These are phyloP conservation scores for Tachuris rubrigastra DNA, from an alignment of 2,113 vertebrate species.

Conservation along the genomic window DNA sequence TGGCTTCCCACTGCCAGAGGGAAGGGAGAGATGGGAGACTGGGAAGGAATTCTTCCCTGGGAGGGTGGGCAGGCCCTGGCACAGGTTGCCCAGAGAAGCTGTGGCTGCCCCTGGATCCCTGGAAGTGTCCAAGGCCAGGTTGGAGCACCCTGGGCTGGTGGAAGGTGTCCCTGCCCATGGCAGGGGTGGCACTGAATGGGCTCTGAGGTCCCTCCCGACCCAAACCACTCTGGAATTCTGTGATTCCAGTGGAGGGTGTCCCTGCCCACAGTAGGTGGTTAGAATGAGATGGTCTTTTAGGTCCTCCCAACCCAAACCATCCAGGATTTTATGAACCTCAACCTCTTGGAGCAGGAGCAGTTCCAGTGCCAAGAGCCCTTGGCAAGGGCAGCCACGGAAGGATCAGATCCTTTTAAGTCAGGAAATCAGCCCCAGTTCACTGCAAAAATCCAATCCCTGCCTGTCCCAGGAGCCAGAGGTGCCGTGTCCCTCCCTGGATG, in stretches of 20 bases:
- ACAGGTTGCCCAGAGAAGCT: not conserved
- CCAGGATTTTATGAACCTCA: not conserved
- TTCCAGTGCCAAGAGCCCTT: not conserved
- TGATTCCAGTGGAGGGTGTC: not conserved
- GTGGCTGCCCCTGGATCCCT: not conserved
- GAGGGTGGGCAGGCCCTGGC: not conserved
- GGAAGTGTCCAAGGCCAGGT: not conserved
- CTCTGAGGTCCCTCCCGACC: no score
- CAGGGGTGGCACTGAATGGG: not conserved
- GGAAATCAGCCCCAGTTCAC: accelerated
- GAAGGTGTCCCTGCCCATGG: not conserved
- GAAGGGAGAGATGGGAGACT: not conserved
- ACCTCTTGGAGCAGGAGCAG: not conserved
- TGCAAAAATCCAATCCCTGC: not conserved
- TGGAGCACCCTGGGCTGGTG: not conserved
- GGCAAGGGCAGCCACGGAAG: not conserved
- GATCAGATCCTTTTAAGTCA: accelerated
- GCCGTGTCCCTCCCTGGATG: not conserved
- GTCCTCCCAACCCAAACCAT: not conserved
- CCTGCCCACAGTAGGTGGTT: not conserved
- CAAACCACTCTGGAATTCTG: not conserved
- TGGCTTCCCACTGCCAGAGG: not conserved
- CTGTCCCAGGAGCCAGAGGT: not conserved
- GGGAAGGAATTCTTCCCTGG: not conserved
- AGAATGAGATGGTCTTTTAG: not conserved